A percentile compares a stretch with the other conserved stretches of the same genome.
Conservation (phyloP, 1,140 invertebrate species). For the Drosophila lowei region DNA sequence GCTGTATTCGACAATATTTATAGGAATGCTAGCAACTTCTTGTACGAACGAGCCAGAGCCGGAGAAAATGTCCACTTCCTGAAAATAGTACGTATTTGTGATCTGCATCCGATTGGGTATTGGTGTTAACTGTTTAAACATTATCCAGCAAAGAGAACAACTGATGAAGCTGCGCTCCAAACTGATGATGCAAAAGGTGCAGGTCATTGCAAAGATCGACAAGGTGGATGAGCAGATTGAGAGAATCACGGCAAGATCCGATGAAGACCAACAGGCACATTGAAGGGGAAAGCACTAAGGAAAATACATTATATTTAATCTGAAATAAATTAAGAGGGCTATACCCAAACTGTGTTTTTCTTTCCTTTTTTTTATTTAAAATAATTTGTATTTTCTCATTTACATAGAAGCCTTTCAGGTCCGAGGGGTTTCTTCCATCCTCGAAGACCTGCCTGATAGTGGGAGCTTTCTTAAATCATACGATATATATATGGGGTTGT, state of each 20-base stretch:
- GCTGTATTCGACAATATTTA: not conserved
- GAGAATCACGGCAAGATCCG: not conserved
- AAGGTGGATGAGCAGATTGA: slow-evolving; percentile 50
- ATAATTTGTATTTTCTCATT: slow-evolving; percentile 77
- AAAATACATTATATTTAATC: slow-evolving; percentile 7
- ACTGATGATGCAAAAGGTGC: slow-evolving; percentile 38
- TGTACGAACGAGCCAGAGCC: slow-evolving; percentile 19
- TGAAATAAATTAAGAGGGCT: not conserved
- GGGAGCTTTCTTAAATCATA: slow-evolving; percentile 23
- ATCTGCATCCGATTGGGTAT: not conserved
- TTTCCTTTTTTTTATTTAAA: slow-evolving; percentile 70
- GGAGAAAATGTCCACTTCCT: slow-evolving; percentile 53
- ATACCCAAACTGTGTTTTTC: not conserved
- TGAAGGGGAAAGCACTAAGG: not conserved
- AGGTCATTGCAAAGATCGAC: slow-evolving; percentile 32
- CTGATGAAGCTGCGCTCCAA: slow-evolving; percentile 41
- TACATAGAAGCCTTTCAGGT: slow-evolving; percentile 49
- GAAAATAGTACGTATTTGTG: slow-evolving; percentile 38
- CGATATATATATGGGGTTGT: slow-evolving; percentile 22
- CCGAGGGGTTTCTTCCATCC: slow-evolving; percentile 1
- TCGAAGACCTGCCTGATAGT: not conserved
- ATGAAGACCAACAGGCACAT: not conserved
- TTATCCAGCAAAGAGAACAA: slow-evolving; percentile 58
- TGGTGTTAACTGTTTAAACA: not conserved
- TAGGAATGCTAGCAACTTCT: slow-evolving; percentile 21